Evolutionary conservation across 2,888 invertebrate species (phyloP), one percentile per base, ranked within the genome.

Genomic region (Archaeoteleia sp.): DNA sequence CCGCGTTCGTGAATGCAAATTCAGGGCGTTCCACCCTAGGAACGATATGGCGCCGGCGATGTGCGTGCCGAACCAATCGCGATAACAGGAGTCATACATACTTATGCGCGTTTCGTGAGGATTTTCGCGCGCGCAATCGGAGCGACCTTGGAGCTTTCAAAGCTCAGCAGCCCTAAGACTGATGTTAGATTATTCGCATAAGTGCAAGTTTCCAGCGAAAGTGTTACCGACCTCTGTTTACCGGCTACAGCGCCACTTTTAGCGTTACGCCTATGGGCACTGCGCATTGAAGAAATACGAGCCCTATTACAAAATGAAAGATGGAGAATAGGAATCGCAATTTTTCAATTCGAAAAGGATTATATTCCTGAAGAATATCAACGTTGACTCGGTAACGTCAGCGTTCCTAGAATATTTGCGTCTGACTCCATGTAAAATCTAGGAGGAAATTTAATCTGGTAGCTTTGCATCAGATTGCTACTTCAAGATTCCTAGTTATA

Each of bases 121-220:
- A 39, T 37, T n/a, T 2, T 32, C 7, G 42, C 13, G 27, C 57
- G 8, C 5, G 49, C 1, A 46, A 45, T 13, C 10, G 4, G 9
- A 29, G 37, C 34, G 65, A 65, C 65, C 65, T 65, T 65, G 65
- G 57, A 45, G 13, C 23, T 14, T 15, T 7, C 14, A n/a, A n/a
- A 30, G 12, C 37, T 27, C 8, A 17, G 32, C 39, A 40, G 51
- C 53, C 58, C 58, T 30, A 23, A 17, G 15, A 29, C 54, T 54
- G 60, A 60, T 66, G 54, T 60, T 3, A 48, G 25, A 58, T 58
- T 20, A 20, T 20, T 42, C 66, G 51, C 37, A 17, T 9, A 17
- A 63, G 63, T 49, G 66, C 58, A 25, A 58, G 58, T 53, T 17
- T 6, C 13, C 53, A 40, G 66, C 60, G 66, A 66, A 66, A 66